These are phyloP conservation scores for Narcine bancroftii DNA, from an alignment of 2,113 vertebrate genomes.

Conservation along the genomic window DNA sequence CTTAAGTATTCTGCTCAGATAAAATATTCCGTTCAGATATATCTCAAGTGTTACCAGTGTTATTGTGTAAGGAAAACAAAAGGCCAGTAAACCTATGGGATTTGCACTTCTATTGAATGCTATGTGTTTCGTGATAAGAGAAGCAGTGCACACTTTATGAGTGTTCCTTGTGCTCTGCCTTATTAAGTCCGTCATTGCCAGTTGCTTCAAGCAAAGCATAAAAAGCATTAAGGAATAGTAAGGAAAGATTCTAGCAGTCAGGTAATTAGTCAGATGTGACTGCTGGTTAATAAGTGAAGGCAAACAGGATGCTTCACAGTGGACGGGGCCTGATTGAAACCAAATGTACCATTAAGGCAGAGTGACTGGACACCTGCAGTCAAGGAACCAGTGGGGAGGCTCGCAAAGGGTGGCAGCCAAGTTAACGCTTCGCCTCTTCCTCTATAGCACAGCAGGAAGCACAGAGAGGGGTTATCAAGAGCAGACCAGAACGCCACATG, in stretches of 20 bases:
- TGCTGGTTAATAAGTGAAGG: conserved; percentile 13
- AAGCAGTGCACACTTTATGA: conserved; percentile 20
- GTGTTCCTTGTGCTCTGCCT: conserved; percentile 19
- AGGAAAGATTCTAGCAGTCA: conserved; percentile 10
- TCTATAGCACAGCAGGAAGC: conserved; percentile 3
- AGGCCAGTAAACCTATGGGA: conserved; percentile 12
- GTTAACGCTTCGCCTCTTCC: neutral
- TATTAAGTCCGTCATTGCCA: conserved; percentile 2
- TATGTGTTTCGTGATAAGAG: conserved; percentile 15
- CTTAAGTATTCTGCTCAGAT: neutral
- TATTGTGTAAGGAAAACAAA: neutral
- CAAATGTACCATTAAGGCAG: conserved; percentile 24
- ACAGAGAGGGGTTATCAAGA: conserved; percentile 25
- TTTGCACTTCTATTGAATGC: conserved; percentile 15
- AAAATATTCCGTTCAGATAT: neutral
- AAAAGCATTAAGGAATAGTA: neutral
- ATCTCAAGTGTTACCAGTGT: neutral
- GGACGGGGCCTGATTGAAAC: conserved; percentile 20
- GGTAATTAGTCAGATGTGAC: conserved; percentile 28
- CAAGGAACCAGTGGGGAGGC: neutral
- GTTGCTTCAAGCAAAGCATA: conserved; percentile 1
- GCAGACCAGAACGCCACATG: neutral
- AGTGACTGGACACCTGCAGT: conserved; percentile 12
- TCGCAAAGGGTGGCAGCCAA: conserved; percentile 15
- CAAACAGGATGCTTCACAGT: conserved; percentile 28